phyloP scores from a whole-genome alignment of 2,797 vertebrate genomes.

The Lophotriccus pileatus region DNA sequence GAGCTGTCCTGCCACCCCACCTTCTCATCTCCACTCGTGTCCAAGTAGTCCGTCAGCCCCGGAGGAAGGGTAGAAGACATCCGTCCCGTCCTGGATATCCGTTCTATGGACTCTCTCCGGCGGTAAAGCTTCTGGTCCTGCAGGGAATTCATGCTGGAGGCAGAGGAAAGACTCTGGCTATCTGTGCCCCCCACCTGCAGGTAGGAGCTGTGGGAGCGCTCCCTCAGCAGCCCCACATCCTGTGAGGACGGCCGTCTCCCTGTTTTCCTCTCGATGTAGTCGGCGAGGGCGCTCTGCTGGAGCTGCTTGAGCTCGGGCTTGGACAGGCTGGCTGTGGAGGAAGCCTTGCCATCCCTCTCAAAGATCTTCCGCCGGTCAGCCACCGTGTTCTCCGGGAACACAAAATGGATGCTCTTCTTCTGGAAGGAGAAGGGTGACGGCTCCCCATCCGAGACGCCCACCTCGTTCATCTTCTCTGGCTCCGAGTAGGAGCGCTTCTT shows the following conservation, averaged over 20 bases:
- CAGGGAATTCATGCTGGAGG: slow-evolving; percentile 87
- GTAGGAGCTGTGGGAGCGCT: slow-evolving; percentile 78
- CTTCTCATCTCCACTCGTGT: slow-evolving; percentile 56
- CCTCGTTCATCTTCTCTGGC: slow-evolving; percentile 92
- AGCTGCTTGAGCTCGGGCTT: slow-evolving; percentile 86
- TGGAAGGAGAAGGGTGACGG: slow-evolving; percentile 49
- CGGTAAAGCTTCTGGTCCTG: slow-evolving; percentile 76
- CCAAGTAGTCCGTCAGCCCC: slow-evolving; percentile 58
- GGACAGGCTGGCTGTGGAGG: slow-evolving; percentile 73
- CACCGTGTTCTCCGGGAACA: slow-evolving; percentile 81
- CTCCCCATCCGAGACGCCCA: slow-evolving; percentile 82
- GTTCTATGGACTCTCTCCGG: slow-evolving; percentile 57
- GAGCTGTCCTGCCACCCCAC: slow-evolving; percentile 26
- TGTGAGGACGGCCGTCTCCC: slow-evolving; percentile 75
- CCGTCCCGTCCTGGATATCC: slow-evolving; percentile 33
- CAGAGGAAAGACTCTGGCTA: slow-evolving; percentile 77
- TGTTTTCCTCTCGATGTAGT: slow-evolving; percentile 89
- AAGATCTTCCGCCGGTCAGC: slow-evolving; percentile 89
- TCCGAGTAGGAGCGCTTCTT: slow-evolving; percentile 95
- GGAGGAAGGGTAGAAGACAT: slow-evolving; percentile 70
- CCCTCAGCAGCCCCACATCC: slow-evolving; percentile 34
- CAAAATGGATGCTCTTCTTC: slow-evolving; percentile 65
- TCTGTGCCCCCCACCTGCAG: slow-evolving; percentile 70
- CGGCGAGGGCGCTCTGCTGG: slow-evolving; percentile 88
- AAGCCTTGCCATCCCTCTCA: slow-evolving; percentile 77